These are phyloP conservation scores for Heliocidaris erythrogramma DNA, from an alignment of 35 echinoderm and acorn worm genomes.

Conservation along the genomic window DNA sequence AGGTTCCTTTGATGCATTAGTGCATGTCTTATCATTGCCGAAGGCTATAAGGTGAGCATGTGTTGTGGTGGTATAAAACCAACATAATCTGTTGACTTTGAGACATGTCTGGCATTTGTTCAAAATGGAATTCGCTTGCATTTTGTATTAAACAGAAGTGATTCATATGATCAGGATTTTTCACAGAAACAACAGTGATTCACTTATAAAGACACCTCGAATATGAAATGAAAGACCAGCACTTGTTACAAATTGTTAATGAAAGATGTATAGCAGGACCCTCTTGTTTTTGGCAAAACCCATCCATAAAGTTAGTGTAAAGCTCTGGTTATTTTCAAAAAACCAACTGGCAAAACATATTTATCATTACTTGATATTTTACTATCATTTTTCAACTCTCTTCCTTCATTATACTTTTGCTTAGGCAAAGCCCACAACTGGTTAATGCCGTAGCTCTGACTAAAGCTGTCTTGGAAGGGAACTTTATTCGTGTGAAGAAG, in stretches of 20 bases:
- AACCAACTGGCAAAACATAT: not conserved
- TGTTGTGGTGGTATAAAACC: not conserved
- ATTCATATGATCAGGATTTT: not conserved
- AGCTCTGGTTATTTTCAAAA: too few species aligned
- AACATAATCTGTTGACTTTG: not conserved
- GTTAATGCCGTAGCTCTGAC: constrained; percentile 49
- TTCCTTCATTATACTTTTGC: not conserved
- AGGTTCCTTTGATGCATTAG: constrained; percentile 67
- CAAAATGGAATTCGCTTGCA: not conserved
- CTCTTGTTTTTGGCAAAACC: not conserved
- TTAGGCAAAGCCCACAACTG: constrained; percentile 14
- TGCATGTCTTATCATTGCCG: constrained; percentile 52
- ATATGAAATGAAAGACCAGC: not conserved
- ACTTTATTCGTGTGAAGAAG: constrained; percentile 64
- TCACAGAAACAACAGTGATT: not conserved
- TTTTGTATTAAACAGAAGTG: not conserved
- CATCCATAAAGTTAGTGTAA: not conserved
- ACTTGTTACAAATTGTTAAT: not conserved
- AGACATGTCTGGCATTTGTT: not conserved
- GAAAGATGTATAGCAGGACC: not conserved
- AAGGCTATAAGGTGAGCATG: constrained; percentile 40
- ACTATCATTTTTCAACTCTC: not conserved
- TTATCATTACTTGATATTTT: not conserved
- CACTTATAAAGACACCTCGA: not conserved
- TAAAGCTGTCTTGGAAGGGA: constrained; percentile 52